Conservation (phyloP, 2,113 vertebrate genomes). For the Datnioides undecimradiatus region DNA sequence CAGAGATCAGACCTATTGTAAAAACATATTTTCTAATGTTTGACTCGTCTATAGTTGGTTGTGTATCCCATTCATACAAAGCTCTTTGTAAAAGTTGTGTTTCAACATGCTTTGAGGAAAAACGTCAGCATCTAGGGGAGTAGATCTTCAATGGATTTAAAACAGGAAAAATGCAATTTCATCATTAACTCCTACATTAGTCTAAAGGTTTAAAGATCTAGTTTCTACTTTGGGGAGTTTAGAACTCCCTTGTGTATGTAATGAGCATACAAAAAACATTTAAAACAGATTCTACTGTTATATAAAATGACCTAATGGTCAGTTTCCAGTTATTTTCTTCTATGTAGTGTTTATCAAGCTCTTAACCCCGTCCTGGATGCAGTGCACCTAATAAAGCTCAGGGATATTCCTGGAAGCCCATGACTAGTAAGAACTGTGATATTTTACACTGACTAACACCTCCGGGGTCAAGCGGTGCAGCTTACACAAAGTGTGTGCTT, state of each 20-base stretch:
- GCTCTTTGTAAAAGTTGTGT: too few species aligned
- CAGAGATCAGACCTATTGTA: too few species aligned
- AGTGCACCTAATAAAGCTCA: conserved; percentile 25
- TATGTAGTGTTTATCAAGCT: conserved; percentile 55
- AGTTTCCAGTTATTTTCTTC: conserved; percentile 33
- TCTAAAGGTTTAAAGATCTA: neutral
- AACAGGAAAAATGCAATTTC: neutral
- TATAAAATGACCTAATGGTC: neutral
- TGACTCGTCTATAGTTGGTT: too few species aligned
- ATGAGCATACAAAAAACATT: neutral
- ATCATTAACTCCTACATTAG: neutral
- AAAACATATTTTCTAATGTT: too few species aligned
- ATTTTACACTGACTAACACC: conserved; percentile 66
- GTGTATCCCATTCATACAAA: neutral
- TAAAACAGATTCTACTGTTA: neutral
- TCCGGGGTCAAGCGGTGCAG: conserved; percentile 60
- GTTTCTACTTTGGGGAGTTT: neutral
- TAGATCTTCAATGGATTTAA: neutral
- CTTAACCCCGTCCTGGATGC: neutral
- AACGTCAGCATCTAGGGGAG: neutral
- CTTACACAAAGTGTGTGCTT: conserved; percentile 56
- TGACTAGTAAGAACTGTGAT: conserved; percentile 56
- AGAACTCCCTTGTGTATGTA: neutral
- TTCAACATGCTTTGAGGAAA: neutral
- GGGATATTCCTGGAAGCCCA: conserved; percentile 65